phyloP scores from a whole-genome alignment of 1,140 invertebrate species.

The Leptinotarsa defecta region DNA sequence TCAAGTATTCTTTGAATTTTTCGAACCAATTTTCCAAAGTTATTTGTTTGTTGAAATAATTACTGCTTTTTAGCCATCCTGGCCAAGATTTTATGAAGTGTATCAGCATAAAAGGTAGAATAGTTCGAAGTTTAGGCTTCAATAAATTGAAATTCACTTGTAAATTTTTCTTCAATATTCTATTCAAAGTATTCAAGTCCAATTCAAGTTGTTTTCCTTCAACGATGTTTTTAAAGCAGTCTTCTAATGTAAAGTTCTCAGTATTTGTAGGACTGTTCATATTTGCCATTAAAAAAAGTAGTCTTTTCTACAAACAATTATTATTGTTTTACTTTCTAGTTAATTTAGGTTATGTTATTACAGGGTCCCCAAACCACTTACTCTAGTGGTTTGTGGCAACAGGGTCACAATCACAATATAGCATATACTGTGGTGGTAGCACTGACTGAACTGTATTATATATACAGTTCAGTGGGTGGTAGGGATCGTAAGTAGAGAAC shows the following conservation, averaged over 20 bases:
- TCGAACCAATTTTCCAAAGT: conserved; percentile 37
- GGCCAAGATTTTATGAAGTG: conserved; percentile 42
- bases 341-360: too few species aligned
- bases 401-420: too few species aligned
- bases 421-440: too few species aligned
- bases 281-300: too few species aligned
- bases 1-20: conserved; percentile 40
- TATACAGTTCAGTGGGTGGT: too few species aligned
- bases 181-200: conserved; percentile 31
- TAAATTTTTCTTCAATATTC: conserved; percentile 35
- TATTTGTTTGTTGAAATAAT: conserved; percentile 36
- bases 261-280: background rate
- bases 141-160: conserved; percentile 29
- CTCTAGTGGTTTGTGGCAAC: too few species aligned
- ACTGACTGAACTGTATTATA: too few species aligned
- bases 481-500: too few species aligned
- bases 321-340: too few species aligned
- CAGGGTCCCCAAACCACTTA: too few species aligned
- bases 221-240: conserved; percentile 35
- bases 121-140: conserved; percentile 18
- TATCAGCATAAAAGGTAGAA: conserved; percentile 39
- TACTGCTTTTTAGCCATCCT: conserved; percentile 37
- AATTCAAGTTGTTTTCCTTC: conserved; percentile 36
- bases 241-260: conserved; percentile 13
- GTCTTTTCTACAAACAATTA: too few species aligned